These are phyloP conservation scores for Pocota personata DNA, from an alignment of 2,888 invertebrate genomes.

Conservation along the genomic window DNA sequence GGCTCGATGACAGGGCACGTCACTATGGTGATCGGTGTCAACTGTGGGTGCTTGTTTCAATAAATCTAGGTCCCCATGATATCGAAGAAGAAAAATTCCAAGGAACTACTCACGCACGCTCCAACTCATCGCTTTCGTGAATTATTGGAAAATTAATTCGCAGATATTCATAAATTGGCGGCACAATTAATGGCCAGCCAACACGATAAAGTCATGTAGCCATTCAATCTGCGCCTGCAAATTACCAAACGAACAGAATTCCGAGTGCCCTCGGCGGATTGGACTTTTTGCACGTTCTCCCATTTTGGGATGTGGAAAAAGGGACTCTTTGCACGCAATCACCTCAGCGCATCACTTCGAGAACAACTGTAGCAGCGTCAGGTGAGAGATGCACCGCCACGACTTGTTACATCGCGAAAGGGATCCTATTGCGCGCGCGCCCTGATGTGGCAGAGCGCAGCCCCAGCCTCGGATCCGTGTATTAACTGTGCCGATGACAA, in stretches of 20 bases:
- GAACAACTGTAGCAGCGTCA: constrained; percentile 68
- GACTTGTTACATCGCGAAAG: constrained; percentile 43
- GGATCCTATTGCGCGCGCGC: constrained; percentile 19
- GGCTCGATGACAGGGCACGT: constrained; percentile 70
- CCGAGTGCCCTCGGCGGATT: constrained; percentile 56
- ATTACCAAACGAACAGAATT: constrained; percentile 53
- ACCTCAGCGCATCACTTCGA: constrained; percentile 53
- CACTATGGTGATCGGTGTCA: constrained; percentile 70
- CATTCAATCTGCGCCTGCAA: constrained; percentile 61
- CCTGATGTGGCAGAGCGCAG: constrained; percentile 1
- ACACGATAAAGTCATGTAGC: constrained; percentile 73
- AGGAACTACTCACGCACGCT: constrained; percentile 54
- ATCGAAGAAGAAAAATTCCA: constrained; percentile 38
- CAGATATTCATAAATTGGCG: constrained; percentile 74
- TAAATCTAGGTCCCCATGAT: constrained; percentile 66
- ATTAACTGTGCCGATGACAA: constrained; percentile 61
- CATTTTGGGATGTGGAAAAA: constrained; percentile 18
- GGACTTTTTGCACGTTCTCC: constrained; percentile 55
- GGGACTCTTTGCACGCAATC: constrained; percentile 60
- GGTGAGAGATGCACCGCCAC: constrained; percentile 69
- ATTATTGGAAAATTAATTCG: constrained; percentile 74
- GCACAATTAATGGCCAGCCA: constrained; percentile 69
- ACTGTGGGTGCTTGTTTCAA: constrained; percentile 67
- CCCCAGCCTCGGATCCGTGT: constrained; percentile 6
- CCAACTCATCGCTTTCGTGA: constrained; percentile 51